phyloP scores from a whole-genome alignment of 2,888 invertebrate species.

The Drosophila demipolita region DNA sequence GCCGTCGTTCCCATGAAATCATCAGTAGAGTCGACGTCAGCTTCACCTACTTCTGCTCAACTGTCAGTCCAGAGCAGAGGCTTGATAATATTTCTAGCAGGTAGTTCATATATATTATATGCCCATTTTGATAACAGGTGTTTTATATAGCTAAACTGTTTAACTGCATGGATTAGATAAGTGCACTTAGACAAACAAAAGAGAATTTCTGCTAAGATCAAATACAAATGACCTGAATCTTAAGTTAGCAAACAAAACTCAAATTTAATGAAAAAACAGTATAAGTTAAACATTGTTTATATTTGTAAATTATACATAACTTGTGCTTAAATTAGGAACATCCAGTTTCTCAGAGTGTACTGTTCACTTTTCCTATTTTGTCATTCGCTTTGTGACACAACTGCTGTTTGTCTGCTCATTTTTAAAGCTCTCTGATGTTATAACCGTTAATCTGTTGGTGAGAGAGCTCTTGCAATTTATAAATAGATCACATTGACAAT shows the following conservation, averaged over 20 bases:
- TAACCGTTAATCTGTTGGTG: slow-evolving; percentile 7
- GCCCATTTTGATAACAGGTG: slow-evolving; percentile 41
- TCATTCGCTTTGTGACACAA: slow-evolving; percentile 11
- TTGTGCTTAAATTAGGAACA: neutral
- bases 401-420: neutral
- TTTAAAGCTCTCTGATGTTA: neutral
- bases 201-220: neutral
- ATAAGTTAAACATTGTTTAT: neutral
- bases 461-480: slow-evolving; percentile 33
- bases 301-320: neutral
- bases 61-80: slow-evolving; percentile 15
- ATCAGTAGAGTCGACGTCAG: slow-evolving; percentile 26
- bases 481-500: slow-evolving; percentile 62
- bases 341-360: neutral
- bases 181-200: neutral
- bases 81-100: neutral
- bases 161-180: slow-evolving; percentile 16
- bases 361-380: neutral
- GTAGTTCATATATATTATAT: slow-evolving; percentile 1
- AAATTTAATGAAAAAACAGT: neutral
- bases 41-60: slow-evolving; percentile 30
- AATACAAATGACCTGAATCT: neutral
- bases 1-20: slow-evolving; percentile 55
- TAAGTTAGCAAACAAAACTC: neutral
- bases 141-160: neutral